phyloP scores from a whole-genome alignment of 2,888 invertebrate genomes.

The Parnassius mnemosyne region DNA sequence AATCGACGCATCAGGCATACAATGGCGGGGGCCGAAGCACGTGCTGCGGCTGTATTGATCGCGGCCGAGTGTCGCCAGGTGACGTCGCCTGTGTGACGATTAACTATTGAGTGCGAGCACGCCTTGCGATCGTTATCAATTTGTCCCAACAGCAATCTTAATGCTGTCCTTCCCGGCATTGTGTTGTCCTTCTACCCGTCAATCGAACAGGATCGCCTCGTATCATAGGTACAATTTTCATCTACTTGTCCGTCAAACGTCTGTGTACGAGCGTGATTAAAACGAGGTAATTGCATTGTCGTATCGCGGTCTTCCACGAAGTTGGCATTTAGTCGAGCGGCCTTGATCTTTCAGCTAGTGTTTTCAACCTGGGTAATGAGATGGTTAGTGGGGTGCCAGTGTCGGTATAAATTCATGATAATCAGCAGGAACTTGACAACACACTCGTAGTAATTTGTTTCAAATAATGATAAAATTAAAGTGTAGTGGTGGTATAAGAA shows the following conservation, averaged over 20 bases:
- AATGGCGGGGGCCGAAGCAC: conserved; percentile 68
- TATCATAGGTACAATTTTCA: conserved; percentile 47
- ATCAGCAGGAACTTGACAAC: conserved; percentile 71
- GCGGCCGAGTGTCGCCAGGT: conserved; percentile 55
- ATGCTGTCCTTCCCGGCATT: conserved; percentile 55
- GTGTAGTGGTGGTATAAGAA: no score
- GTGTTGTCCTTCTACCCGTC: conserved; percentile 64
- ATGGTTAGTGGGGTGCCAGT: conserved; percentile 44
- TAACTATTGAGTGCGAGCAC: conserved; percentile 40
- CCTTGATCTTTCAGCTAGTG: conserved; percentile 49
- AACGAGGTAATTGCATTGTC: conserved; percentile 65
- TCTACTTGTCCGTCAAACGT: conserved; percentile 62
- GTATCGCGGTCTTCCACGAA: conserved; percentile 64
- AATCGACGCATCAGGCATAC: conserved; percentile 65
- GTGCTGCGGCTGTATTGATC: conserved; percentile 68
- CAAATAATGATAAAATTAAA: conserved; percentile 56
- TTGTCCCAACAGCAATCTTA: conserved; percentile 52
- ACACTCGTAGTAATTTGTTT: conserved; percentile 68
- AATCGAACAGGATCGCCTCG: conserved; percentile 48
- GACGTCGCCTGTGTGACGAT: conserved; percentile 64
- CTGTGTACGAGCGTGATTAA: conserved; percentile 55
- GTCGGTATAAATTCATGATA: conserved; percentile 69
- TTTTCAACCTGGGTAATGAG: conserved; percentile 68
- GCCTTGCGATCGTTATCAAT: conserved; percentile 66
- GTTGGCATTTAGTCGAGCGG: conserved; percentile 66